Evolutionary conservation across 2,113 vertebrate genomes (phyloP), one percentile per base, ranked within the genome.

Genomic region (Psilopsiagon aymara): DNA sequence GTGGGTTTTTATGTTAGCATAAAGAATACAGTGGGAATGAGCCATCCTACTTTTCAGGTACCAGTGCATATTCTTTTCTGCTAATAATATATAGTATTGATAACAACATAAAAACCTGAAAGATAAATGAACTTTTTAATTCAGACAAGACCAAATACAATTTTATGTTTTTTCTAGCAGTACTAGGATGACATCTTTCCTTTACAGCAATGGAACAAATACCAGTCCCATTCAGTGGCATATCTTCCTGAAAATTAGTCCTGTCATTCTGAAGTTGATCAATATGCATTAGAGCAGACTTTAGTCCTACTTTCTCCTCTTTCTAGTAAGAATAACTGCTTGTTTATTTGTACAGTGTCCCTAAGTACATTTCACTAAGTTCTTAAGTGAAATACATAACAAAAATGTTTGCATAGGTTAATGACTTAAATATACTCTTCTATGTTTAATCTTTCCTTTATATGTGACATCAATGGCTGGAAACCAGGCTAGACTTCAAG

Each of bases 31-130:
- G 97, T n/a, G 98, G 98, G 92, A 98, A 98, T 90, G 97, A 98
- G 17, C 98, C 98, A 74, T 97, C 94, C 27, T 97, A 98, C 85
- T 98, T 98, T 96, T 99, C 98, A 25, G 98, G 97, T 70, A 98
- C 98, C 68, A 98, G 98, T 31, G 98, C 57, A 8, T 39, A 14
- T 31, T 95, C 49, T 66, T 92, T 77, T 77, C 79, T 73, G 76
- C 18, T 25, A 41, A 47, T 82, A 44, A 86, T 49, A 60, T 64
- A 68, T 3, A 2, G 11, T 77, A 24, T 39, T 64, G 53, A 43
- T 24, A 73, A 41, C 13, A 75, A 17, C 29, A 44, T 17, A n/a
- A 97, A 49, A 79, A 7, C 64, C 71, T 88, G 51, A 51, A 80
- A 75, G 7, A 35, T 62, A 52, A 69, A 82, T 76, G 74, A 60